Evolutionary conservation across 2,888 invertebrate genomes (phyloP), one percentile per base, ranked within the genome.

Genomic region (Aporophyla nigra): DNA sequence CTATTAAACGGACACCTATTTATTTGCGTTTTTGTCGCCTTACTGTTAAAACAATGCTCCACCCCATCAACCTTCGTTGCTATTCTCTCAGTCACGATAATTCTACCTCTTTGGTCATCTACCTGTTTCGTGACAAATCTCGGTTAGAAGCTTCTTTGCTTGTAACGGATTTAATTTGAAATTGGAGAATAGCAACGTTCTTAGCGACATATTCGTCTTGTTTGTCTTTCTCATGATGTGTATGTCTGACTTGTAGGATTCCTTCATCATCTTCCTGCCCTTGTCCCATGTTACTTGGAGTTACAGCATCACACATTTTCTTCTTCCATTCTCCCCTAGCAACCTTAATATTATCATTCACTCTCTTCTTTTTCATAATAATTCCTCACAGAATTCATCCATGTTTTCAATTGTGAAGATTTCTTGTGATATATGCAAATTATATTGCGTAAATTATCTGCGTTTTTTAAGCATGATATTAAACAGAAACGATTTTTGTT

Each of bases 41-140:
- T 71, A 63, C 71, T 71, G 71, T 78, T 80, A 86, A 83, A 80
- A 76, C 65, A 69, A 61, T 74, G 75, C 72, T 59, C 72, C 71
- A 62, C 70, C 76, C 69, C 73, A 71, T 61, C 71, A 78, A 74
- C 82, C 87, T 87, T 87, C 69, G 65, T 49, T 70, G 46, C 71
- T 80, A 76, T 85, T 82, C 69, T 82, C 69, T 69, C 71, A 51
- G 65, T 78, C 65, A 61, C 5, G 14, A 66, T 84, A 84, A 83
- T 76, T 73, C 54, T 67, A 80, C 84, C 27, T 80, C 51, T 62
- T 67, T 74, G 83, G 83, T 82, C 73, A 62, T 67, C 66, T 70
- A 82, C 73, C 62, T 77, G 51, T 83, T 74, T 65, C 51, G 56
- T 82, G 71, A 61, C 24, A 24, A 58, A 24, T 54, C 21, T 75